Evolutionary conservation across 2,888 invertebrate genomes (phyloP).

Genomic region (Leptarthrus brevirostris): DNA sequence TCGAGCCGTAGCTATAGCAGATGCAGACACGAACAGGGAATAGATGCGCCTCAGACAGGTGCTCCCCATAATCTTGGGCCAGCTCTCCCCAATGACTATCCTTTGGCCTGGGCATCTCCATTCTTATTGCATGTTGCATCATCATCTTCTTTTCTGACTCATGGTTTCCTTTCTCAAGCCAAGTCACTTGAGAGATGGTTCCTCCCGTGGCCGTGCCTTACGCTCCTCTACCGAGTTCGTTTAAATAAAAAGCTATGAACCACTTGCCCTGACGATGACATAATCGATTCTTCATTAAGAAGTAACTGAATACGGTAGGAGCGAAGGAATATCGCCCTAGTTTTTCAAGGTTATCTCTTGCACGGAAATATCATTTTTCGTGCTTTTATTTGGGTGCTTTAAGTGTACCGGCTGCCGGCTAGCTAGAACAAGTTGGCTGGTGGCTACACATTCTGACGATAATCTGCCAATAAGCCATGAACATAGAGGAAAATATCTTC

Average conservation of each 20-base stretch:
- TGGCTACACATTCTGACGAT: not conserved
- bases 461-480: not conserved
- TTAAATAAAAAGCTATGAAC: slow-evolving; percentile 25
- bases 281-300: slow-evolving; percentile 47
- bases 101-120: slow-evolving; percentile 20
- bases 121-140: slow-evolving; percentile 36
- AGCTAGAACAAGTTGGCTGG: not conserved
- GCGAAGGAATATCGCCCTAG: slow-evolving; percentile 29
- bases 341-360: slow-evolving; percentile 39
- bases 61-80: slow-evolving; percentile 10
- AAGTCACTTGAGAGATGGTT: not conserved
- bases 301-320: slow-evolving; percentile 34
- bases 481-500: slow-evolving; percentile 22
- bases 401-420: not conserved
- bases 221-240: slow-evolving; percentile 7
- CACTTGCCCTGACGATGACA: slow-evolving; percentile 42
- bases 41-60: slow-evolving; percentile 27
- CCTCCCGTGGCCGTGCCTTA: slow-evolving; percentile 13
- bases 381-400: slow-evolving; percentile 17
- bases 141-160: slow-evolving; percentile 38
- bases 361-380: slow-evolving; percentile 21
- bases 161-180: slow-evolving; percentile 22
- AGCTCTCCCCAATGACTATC: slow-evolving; percentile 26
- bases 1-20: slow-evolving; percentile 1
- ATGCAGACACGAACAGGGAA: not conserved